Conservation (phyloP, 2,113 vertebrate species). For the Cochlearius cochlearius region DNA sequence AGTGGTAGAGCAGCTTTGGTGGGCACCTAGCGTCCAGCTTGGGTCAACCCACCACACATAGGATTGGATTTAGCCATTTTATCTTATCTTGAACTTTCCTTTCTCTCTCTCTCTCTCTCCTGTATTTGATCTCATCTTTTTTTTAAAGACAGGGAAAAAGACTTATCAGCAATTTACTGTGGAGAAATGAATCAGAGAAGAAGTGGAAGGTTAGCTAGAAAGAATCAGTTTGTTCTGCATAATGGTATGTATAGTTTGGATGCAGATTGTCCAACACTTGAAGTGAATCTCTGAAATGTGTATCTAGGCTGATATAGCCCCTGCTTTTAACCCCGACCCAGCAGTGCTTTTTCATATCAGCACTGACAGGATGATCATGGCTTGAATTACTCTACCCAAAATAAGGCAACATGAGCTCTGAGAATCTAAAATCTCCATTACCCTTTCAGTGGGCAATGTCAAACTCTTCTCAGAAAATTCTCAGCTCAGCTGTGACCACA, state of each 20-base stretch:
- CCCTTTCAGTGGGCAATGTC: background rate
- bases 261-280: background rate
- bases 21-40: too few relatives aligned
- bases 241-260: background rate
- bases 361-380: background rate
- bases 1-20: too few relatives aligned
- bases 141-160: background rate
- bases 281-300: constrained; percentile 15
- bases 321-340: background rate
- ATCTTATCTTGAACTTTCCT: background rate
- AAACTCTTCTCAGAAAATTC: background rate
- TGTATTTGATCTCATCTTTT: background rate
- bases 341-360: background rate
- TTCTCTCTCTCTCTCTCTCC: background rate
- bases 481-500: background rate
- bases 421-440: background rate
- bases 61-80: background rate
- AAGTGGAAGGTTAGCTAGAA: background rate
- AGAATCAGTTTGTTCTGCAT: constrained; percentile 26
- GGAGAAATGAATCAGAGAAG: background rate
- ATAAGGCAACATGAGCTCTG: background rate
- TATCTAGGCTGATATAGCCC: background rate
- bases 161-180: background rate
- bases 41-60: too few relatives aligned
- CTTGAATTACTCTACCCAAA: background rate